These are phyloP conservation scores for Formicarius rufipectus DNA, from an alignment of 2,113 vertebrate genomes.

Conservation along the genomic window DNA sequence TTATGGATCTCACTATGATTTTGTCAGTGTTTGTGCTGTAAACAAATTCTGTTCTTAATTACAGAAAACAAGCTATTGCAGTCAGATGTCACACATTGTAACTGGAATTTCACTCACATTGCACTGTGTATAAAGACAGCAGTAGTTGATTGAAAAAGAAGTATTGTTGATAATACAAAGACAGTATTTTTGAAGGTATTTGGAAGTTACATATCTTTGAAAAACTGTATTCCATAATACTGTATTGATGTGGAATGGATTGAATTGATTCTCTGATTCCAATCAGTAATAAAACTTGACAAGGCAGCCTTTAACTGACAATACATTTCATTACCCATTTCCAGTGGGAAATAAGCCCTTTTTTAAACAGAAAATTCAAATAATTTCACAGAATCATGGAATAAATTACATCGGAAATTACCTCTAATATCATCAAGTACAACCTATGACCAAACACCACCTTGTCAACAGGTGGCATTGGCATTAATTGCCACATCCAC, in stretches of 20 bases:
- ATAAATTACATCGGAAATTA: background rate
- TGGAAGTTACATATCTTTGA: background rate
- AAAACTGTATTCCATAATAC: background rate
- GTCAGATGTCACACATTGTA: background rate
- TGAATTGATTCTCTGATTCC: background rate
- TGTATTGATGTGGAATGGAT: background rate
- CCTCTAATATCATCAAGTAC: background rate
- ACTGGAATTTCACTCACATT: background rate
- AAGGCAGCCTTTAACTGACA: background rate
- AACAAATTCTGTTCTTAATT: background rate
- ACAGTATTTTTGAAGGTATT: background rate
- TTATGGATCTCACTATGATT: background rate
- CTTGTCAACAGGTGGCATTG: fast-evolving
- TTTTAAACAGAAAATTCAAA: background rate
- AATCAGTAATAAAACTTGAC: background rate
- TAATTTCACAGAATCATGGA: background rate
- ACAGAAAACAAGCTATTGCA: background rate
- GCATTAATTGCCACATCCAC: background rate
- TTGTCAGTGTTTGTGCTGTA: background rate
- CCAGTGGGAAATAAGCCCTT: background rate
- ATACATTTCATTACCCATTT: background rate
- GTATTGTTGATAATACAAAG: background rate
- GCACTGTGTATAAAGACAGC: background rate
- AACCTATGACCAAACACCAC: background rate
- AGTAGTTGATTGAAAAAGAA: background rate